These are phyloP conservation scores for Myotis pilosus DNA, from an alignment of 2,797 vertebrate species.

Conservation along the genomic window DNA sequence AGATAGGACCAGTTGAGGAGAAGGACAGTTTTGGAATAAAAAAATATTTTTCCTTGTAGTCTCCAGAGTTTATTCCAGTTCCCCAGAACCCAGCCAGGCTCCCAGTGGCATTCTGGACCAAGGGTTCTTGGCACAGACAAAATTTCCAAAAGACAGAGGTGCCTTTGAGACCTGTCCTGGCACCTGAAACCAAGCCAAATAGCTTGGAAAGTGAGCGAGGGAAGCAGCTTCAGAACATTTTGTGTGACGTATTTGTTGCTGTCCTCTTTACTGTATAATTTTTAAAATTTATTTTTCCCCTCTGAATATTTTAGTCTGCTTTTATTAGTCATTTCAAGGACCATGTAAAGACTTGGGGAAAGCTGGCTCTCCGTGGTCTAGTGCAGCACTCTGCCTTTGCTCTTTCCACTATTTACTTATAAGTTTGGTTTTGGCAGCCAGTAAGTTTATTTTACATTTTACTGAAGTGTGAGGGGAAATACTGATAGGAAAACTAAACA, in stretches of 20 bases:
- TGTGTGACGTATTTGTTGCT: neutral
- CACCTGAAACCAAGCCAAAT: constrained; percentile 38
- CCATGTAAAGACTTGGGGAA: neutral
- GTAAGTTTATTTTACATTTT: constrained; percentile 76
- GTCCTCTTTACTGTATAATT: constrained; percentile 16
- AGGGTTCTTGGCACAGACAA: constrained; percentile 50
- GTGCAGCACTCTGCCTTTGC: neutral
- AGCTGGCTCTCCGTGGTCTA: neutral
- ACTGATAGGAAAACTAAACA: constrained; percentile 68
- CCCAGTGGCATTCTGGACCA: constrained; percentile 43
- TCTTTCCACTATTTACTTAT: constrained; percentile 71
- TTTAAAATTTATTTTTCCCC: neutral
- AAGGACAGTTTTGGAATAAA: neutral
- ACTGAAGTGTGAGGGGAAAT: constrained; percentile 75
- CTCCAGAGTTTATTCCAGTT: neutral
- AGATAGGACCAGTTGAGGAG: neutral
- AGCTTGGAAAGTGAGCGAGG: neutral
- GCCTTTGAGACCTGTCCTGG: constrained; percentile 48
- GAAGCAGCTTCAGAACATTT: constrained; percentile 26
- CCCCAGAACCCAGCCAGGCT: constrained; percentile 3
- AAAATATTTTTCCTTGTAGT: neutral
- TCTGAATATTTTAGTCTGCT: constrained; percentile 13
- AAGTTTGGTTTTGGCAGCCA: constrained; percentile 67
- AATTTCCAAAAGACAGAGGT: constrained; percentile 54
- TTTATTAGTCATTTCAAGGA: constrained; percentile 43